Evolutionary conservation across 2,888 invertebrate species (phyloP), one percentile per base, ranked within the genome.

Genomic region (Autographa gamma): DNA sequence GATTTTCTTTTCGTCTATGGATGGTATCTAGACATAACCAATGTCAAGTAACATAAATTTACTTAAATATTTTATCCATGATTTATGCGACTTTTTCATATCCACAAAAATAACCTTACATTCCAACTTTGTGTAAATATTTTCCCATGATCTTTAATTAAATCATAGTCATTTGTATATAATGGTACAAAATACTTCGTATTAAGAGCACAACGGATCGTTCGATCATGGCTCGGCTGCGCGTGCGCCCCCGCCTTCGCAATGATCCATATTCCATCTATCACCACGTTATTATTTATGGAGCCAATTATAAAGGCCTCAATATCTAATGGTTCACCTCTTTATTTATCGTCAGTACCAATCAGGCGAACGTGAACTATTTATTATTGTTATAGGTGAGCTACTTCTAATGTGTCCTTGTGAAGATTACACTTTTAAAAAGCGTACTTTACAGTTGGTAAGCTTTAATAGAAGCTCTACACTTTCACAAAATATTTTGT

Each of bases 281-380:
- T 90, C 89, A 88, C 84, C 88, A 86, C 83, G 74, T 81, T 76
- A 85, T 88, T 89, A 89, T 90, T 90, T 89, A 91, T 90, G 82
- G 83, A 78, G 74, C 81, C 88, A 85, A 87, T 88, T 88, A 87
- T 84, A 88, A 86, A 81, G 74, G 84, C 73, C 63, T 74, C 74
- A 62, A 62, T 77, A 76, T 74, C 71, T 80, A 82, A 84, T 82
- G 72, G 61, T 73, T 65, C 72, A 79, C 62, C 74, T 82, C 73
- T 84, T 80, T 79, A 81, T 80, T 82, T 79, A 82, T 82, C 67
- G 66, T 64, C 69, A 54, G 58, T 66, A 48, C 16, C 48, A 77
- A 76, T 72, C 68, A 59, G 52, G 66, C 70, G 52, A 69, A 71
- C 63, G 58, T 75, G 60, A 41, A 71, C 52, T 71, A 68, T 71